Evolutionary conservation across 2,113 vertebrate species (phyloP), one percentile per base, ranked within the genome.

Genomic region (Illadopsis cleaveri): DNA sequence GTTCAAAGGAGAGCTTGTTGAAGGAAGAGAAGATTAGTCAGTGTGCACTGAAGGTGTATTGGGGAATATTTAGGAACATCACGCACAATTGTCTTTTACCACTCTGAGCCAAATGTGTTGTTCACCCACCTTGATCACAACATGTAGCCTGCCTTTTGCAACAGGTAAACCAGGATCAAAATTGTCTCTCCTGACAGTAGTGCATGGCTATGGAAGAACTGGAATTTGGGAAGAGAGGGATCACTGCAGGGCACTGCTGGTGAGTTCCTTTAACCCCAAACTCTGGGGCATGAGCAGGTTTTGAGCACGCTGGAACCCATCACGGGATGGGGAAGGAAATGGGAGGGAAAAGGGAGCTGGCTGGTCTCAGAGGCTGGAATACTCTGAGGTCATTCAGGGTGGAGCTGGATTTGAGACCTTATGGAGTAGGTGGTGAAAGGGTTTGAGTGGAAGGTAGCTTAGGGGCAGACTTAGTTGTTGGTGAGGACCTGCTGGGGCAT

Each of bases 1-100:
- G 23, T 42, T 84, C 40, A 31, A 7, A 37, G 75, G 65, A 69
- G 31, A 86, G 44, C 23, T 93, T 75, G 31, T 51, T 56, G 83
- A 64, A 72, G 73, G 65, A 48, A 40, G 37, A 79, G 37, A 14
- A 61, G 4, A 17, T 71, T 23, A 22, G 7, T 65, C 61, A 22
- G 5, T 35, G 16, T 0, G 1, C 58, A 3, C 47, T 80, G 44
- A 66, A 70, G 27, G 9, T 57, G 58, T 12, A 1, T 20, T 0
- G 2, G 61, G 33, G 61, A 72, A 23, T 68, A 23, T 54, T 54
- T 62, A n/a, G 54, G 47, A 56, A 45, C 33, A 24, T 73, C 17
- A 16, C 1, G 1, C 12, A 45, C n/a, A 71, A 40, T n/a, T 81
- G 20, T 78, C 25, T 58, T 33, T 60, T 40, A 15, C 31, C 15